Evolutionary conservation across 2,797 vertebrate genomes (phyloP), one percentile per base, ranked within the genome.

Genomic region (Catamblyrhynchus diadema): DNA sequence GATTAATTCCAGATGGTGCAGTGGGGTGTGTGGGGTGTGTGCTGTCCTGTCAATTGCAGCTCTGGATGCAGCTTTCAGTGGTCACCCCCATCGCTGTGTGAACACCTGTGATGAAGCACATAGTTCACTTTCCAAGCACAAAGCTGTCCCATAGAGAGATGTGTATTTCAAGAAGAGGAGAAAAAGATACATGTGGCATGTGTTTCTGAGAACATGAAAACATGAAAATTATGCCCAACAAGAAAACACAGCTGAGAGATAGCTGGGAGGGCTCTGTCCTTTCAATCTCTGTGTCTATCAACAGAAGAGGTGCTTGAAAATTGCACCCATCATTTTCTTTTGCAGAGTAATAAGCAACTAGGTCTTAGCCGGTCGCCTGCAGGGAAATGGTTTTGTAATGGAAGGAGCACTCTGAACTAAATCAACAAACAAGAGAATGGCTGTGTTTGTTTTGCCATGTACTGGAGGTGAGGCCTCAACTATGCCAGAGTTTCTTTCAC

Each of bases 401-500:
- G 95, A 95, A 96, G 96, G 95, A 96, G 94, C 79, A 56, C 93
- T 95, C 93, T 64, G 83, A 87, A 48, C 71, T 97, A 90, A 95
- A 95, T 96, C 95, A 97, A 97, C 94, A 97, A 97, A 96, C 93
- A 95, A 62, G 89, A 97, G 94, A 97, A 97, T 93, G 74, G 82
- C 89, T 94, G 81, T 97, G 89, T 97, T 97, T 97, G 95, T 96
- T 97, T 97, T 97, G 95, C 94, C 95, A 56, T 54, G 66, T 91
- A 66, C 92, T 85, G 89, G 95, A 96, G 97, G 93, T 97, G 96
- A 97, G 94, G 94, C 94, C 93, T 95, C 93, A 96, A 18, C 71
- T 83, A 72, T 3, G 6, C 37, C 45, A 80, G 88, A 82, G 73
- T 91, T 97, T 91, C 92, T 82, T 96, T 96, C 95, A 96, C 84